A percentile compares a stretch with the other conserved stretches of the same genome.
These are phyloP conservation scores for Cervus canadensis DNA, from an alignment of 2,113 vertebrate species.

Conservation along the genomic window DNA sequence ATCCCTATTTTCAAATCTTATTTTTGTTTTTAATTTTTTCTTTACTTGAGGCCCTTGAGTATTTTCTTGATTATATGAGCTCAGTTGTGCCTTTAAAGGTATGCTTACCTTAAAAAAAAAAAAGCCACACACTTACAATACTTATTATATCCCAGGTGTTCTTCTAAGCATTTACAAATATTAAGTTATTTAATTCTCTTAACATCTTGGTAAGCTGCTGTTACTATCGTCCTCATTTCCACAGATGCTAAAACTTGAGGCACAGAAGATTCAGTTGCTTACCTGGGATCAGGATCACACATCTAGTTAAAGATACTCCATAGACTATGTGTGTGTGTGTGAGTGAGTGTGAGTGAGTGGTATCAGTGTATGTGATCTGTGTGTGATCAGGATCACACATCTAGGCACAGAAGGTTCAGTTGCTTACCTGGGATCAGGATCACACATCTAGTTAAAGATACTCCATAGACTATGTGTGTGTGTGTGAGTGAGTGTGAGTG, in stretches of 20 bases:
- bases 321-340: not conserved
- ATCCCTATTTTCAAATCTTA: not conserved
- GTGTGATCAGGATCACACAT: not conserved
- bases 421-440: not conserved
- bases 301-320: not conserved
- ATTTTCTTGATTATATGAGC: not conserved
- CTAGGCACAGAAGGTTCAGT: not conserved
- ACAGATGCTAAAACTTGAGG: not conserved
- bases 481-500: too few species aligned
- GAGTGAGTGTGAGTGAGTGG: too few species aligned
- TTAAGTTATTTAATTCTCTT: not conserved
- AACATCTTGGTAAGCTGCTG: not conserved
- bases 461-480: not conserved
- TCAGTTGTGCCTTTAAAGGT: not conserved
- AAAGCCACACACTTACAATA: not conserved
- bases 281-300: not conserved
- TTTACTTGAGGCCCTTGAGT: not conserved
- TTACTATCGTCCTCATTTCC: not conserved
- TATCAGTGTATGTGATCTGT: not conserved
- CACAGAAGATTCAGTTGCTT: not conserved
- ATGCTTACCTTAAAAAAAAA: not conserved
- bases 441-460: not conserved
- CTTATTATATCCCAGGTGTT: not conserved
- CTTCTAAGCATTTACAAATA: not conserved
- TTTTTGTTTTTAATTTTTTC: slow-evolving; percentile 2